Evolutionary conservation across 2,888 invertebrate genomes (phyloP), one percentile per base, ranked within the genome.

Genomic region (Acleris sparsana): DNA sequence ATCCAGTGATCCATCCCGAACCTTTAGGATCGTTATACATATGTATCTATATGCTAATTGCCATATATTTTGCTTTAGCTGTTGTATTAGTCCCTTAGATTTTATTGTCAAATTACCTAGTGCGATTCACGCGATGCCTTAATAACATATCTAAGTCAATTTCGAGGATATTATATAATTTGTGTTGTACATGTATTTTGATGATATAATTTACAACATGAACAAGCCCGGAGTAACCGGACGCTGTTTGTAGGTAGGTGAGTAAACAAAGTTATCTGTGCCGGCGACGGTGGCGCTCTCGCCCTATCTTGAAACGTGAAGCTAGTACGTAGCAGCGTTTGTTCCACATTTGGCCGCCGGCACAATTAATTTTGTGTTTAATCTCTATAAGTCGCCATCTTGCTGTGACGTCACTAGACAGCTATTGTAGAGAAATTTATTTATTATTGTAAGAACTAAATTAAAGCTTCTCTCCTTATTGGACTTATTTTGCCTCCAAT

Each of bases 61-160:
- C 88, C 86, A 85, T 89, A 87, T 86, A 79, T 87, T 87, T 89
- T 76, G 92, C 92, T 92, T 92, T 90, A 86, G 89, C 89, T 90
- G 92, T 92, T 86, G 89, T 90, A 85, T 88, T 88, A 88, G 88
- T 88, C 85, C 83, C 81, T 82, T 88, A 86, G 80, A 81, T 82
- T 78, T 79, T 82, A 85, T 83, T 85, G 84, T 85, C 85, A 84
- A 87, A 83, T 85, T 85, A 86, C 84, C 84, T 88, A 92, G 92
- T 87, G 92, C 92, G 89, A 87, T 92, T 92, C 92, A 92, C 92
- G 87, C 82, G 92, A 88, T 92, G 92, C 92, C 92, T 92, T 92
- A 92, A 87, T 92, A 92, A 91, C 91, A 91, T 90, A 92, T 92
- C 92, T 92, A 92, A 92, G 92, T 92, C 92, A 92, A 89, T 91